Percentiles rank a stretch among this genome's conserved stretches.
Conservation (phyloP, 2,888 invertebrate species). For the Hanleya hanleyi region DNA sequence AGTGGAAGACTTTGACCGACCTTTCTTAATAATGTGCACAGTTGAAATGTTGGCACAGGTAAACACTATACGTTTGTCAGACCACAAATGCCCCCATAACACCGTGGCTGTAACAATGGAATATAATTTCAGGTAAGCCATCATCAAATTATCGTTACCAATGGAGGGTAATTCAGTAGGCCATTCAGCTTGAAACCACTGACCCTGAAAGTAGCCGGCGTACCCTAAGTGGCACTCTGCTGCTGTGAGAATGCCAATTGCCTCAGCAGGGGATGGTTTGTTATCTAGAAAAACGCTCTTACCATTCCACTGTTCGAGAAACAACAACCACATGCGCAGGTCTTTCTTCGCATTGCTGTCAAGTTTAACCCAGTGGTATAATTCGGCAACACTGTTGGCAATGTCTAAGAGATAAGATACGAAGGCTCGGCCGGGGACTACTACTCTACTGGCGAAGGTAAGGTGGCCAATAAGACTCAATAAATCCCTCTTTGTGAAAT, state of each 20-base stretch:
- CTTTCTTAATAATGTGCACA: not conserved
- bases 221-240: not conserved
- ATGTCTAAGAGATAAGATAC: constrained; percentile 28
- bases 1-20: too few relatives aligned
- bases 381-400: constrained; percentile 14
- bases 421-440: constrained; percentile 31
- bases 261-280: not conserved
- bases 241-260: not conserved
- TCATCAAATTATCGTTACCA: not conserved
- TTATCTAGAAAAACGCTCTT: not conserved
- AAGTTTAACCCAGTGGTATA: constrained; percentile 23
- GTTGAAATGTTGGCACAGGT: not conserved
- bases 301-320: constrained; percentile 25
- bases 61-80: not conserved
- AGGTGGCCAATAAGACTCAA: constrained; percentile 27
- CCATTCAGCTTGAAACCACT: not conserved
- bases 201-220: not conserved
- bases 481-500: constrained; percentile 33
- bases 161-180: not conserved
- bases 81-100: not conserved
- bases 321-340: constrained; percentile 24
- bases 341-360: constrained; percentile 21
- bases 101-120: not conserved
- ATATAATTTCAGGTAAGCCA: not conserved
- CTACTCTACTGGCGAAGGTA: constrained; percentile 27